Evolutionary conservation across 1,140 invertebrate genomes (phyloP), one percentile per base, ranked within the genome.

Genomic region (Zaprionus vittiger): DNA sequence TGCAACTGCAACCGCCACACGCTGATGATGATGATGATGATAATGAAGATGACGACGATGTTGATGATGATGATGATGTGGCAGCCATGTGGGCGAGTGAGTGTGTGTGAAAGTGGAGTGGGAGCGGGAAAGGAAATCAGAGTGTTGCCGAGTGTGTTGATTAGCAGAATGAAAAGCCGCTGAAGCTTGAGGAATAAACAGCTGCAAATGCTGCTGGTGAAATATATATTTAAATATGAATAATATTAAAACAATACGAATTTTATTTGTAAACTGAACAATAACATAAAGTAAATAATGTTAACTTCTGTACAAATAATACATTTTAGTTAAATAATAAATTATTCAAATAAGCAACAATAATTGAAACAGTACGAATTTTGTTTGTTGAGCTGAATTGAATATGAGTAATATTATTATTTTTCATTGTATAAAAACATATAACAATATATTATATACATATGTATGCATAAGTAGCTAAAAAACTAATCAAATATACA

Each of bases 1-100:
- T 82, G 67, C 54, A 62, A 68, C 60, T 70, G 75, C 52, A 66
- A 65, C 47, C 37, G 68, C 61, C 49, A 65, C 52, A 59, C 67
- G 31, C 31, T 47, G 72, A 41, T 52, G 56, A 65, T 20, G 20
- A 20, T 20, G 20, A 20, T 20, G 20, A 22, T 52, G 62, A 71
- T 26, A 57, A 37, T 57, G 41, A 57, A 57, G 65, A 69, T 69
- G 24, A 22, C 15, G 28, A 60, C 34, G 59, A 54, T 54, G 70
- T 56, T 57, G 55, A 63, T 37, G 62, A 31, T 72, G 55, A 75
- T 52, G 66, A 38, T 31, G 61, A n/a, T 54, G 37, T 52, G 47
- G 64, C 54, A 67, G 17, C 61, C 28, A 55, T 37, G 56, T 54
- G 37, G 56, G 47, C 22, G 47, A 4, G 11, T 20, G 47, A 52